Evolutionary conservation across 2,888 invertebrate genomes (phyloP).

Genomic region (Drosophila stalkeri): DNA sequence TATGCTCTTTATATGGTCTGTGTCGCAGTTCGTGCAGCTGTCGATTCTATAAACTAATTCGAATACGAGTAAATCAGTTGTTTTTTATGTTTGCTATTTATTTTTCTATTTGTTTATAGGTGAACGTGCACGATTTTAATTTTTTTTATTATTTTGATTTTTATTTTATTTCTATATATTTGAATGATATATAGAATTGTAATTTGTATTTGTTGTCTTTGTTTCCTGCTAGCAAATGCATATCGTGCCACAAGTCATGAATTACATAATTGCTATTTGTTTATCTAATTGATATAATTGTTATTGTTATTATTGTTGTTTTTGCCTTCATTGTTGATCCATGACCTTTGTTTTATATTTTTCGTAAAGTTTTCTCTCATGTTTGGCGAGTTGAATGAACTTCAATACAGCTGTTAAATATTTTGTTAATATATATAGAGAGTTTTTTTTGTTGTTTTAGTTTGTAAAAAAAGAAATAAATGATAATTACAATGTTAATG

Average conservation of each 20-base stretch:
- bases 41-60: slow-evolving; percentile 24
- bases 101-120: slow-evolving; percentile 8
- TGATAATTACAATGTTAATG: neutral
- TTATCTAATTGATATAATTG: slow-evolving; percentile 49
- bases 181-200: slow-evolving; percentile 45
- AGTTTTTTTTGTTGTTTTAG: neutral
- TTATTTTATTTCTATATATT: slow-evolving; percentile 20
- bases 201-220: slow-evolving; percentile 21
- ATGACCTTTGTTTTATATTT: slow-evolving; percentile 48
- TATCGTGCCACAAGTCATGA: slow-evolving; percentile 59
- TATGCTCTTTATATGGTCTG: slow-evolving; percentile 38
- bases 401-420: neutral
- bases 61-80: slow-evolving; percentile 41
- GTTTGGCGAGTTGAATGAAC: slow-evolving; percentile 42
- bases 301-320: slow-evolving; percentile 9
- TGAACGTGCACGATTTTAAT: slow-evolving; percentile 69
- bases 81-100: slow-evolving; percentile 16
- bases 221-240: slow-evolving; percentile 44
- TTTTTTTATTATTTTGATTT: slow-evolving; percentile 12
- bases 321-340: slow-evolving; percentile 18
- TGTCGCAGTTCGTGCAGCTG: slow-evolving; percentile 37
- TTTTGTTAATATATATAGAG: neutral
- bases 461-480: neutral
- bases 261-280: slow-evolving; percentile 68
- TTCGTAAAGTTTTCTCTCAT: slow-evolving; percentile 7